Base-by-base conservation (phyloP, 2,797 vertebrate species). In the Sebastes hubbsi region DNA sequence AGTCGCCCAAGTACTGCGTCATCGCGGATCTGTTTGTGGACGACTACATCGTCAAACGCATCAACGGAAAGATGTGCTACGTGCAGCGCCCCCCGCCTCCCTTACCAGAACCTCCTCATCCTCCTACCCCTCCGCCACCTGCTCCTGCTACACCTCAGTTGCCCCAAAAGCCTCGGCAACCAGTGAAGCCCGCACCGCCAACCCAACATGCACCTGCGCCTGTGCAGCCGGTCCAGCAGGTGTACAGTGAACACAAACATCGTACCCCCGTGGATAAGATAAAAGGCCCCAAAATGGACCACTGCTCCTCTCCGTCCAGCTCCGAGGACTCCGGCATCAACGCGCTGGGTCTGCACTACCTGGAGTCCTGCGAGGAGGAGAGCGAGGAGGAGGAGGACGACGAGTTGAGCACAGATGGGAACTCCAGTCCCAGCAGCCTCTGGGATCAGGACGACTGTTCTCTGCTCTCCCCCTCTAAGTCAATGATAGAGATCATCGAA, bases 51-150 rank as follows among this genome's bases (percentile, higher is more conserved):
- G 98, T 99, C 58, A 99, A 98, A 75, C 97, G 98, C 90, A 99
- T 99, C 88, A 99, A 99, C 0, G 98, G 98, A 42, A 99, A 99
- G 95, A 99, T 99, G 98, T 99, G 98, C 91, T 99, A 99, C 0
- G 97, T 99, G 76, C 98, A 99, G 94, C 95, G 97, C 63, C 97
- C 97, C 63, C 95, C 90, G 1, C 95, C 95, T 6, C 90, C 95
- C 0, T 55, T 92, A 20, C 94, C 95, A 1, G 91, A 95, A 32
- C 92, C 92, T 0, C 93, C 94, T 63, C 86, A 49, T 2, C 76
- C 93, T 18, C 49, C 88, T 1, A 87, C 90, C 1, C 92, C 91
- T 49, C 70, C 91, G 2, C 79, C 72, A 7, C 42, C 92, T 76
- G 72, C 95, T 75, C 78, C 71, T 6, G 14, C 82, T 6, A 73